phyloP scores from a whole-genome alignment of 2,113 vertebrate genomes.

The Anthoscopus minutus region DNA sequence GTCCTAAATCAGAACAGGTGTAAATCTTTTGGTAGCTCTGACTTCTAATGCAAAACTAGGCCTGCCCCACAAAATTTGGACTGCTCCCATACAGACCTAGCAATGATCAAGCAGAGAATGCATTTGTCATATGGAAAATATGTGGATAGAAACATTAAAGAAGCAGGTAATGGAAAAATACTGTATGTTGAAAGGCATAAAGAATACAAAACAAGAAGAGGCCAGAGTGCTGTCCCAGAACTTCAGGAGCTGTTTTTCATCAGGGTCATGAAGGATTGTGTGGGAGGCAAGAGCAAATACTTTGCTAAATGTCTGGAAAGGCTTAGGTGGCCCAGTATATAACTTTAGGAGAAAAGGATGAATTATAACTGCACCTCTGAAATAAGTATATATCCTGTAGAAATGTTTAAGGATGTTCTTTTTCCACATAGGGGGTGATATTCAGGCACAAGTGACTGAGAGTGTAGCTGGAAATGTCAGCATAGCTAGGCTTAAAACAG shows the following conservation, averaged over 20 bases:
- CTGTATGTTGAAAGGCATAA: background rate
- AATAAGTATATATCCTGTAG: background rate
- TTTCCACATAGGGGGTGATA: background rate
- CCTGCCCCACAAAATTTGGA: background rate
- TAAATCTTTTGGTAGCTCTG: slow-evolving; percentile 15
- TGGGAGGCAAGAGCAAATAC: background rate
- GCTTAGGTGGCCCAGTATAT: background rate
- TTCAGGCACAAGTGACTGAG: background rate
- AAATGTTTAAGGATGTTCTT: background rate
- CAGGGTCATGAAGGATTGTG: background rate
- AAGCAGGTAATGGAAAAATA: slow-evolving; percentile 8
- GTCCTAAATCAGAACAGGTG: background rate
- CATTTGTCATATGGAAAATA: slow-evolving; percentile 8
- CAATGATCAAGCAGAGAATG: background rate
- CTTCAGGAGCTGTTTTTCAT: background rate
- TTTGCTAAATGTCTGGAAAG: background rate
- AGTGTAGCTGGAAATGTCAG: background rate
- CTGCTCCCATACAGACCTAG: background rate
- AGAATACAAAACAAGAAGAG: background rate
- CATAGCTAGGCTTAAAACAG: background rate
- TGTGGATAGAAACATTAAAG: background rate
- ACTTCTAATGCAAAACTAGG: background rate
- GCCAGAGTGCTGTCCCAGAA: background rate
- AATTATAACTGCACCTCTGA: background rate
- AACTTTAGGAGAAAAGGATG: background rate